Conservation (phyloP, 2,888 invertebrate genomes). For the Protula sp. region DNA sequence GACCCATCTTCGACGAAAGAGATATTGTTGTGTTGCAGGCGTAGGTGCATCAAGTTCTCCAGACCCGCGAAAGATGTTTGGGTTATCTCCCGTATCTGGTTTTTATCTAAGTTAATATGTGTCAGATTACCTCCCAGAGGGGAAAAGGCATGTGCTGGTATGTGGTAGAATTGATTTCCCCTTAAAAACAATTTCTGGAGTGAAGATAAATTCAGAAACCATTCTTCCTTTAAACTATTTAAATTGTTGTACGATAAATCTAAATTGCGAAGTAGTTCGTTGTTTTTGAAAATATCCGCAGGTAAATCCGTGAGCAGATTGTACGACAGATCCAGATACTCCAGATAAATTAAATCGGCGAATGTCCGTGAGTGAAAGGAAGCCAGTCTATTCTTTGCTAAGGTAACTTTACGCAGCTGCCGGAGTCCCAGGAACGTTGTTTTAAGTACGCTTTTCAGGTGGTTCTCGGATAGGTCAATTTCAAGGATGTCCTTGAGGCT, state of each 20-base stretch:
- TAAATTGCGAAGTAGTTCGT: slow-evolving; percentile 22
- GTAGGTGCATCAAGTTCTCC: slow-evolving; percentile 13
- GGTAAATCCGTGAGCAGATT: slow-evolving; percentile 11
- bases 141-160: slow-evolving; percentile 1
- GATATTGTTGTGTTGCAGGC: slow-evolving; percentile 30
- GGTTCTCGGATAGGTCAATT: slow-evolving; percentile 13
- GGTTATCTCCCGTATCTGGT: background rate
- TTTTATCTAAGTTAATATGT: background rate
- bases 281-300: slow-evolving; percentile 60
- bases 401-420: slow-evolving; percentile 7
- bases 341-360: slow-evolving; percentile 9
- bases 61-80: background rate
- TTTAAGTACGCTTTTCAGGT: slow-evolving; percentile 7
- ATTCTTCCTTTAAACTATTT: slow-evolving; percentile 25
- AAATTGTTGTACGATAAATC: slow-evolving; percentile 32
- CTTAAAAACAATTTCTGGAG: slow-evolving; percentile 28
- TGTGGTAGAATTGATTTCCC: slow-evolving; percentile 24
- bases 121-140: background rate
- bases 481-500: slow-evolving; percentile 8
- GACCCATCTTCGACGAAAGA: slow-evolving; percentile 25
- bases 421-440: slow-evolving; percentile 5
- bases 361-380: slow-evolving; percentile 7
- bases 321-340: slow-evolving; percentile 25
- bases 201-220: slow-evolving; percentile 26
- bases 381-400: slow-evolving; percentile 9